Conservation (phyloP, 2,797 vertebrate species). For the Protosalanx chinensis region DNA sequence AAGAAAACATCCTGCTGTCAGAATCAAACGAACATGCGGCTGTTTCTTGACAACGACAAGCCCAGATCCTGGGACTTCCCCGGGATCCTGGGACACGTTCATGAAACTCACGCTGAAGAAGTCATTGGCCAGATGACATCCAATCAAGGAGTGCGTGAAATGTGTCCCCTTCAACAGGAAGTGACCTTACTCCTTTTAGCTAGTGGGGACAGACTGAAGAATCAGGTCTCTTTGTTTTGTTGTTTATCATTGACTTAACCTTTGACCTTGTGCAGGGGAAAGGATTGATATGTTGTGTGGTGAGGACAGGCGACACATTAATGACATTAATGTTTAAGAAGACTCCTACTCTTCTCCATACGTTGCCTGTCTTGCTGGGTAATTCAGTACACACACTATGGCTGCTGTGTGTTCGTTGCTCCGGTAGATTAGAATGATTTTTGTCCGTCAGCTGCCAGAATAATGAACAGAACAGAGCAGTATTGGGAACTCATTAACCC, state of each 20-base stretch:
- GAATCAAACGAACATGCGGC: conserved; percentile 19
- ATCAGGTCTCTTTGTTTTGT: conserved; percentile 49
- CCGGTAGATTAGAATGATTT: neutral
- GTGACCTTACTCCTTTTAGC: conserved; percentile 51
- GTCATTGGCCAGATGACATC: conserved; percentile 20
- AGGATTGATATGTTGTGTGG: conserved; percentile 46
- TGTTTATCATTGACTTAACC: conserved; percentile 59
- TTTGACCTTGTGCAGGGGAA: conserved; percentile 38
- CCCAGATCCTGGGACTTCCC: conserved; percentile 34
- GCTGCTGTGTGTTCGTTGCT: neutral
- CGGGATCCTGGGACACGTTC: neutral
- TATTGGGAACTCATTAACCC: conserved; percentile 20
- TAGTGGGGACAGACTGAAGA: conserved; percentile 54
- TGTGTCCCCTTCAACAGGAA: conserved; percentile 65
- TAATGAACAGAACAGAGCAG: conserved; percentile 9
- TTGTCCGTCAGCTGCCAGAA: neutral
- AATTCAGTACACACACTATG: neutral
- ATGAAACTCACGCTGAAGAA: conserved; percentile 4
- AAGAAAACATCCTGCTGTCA: conserved; percentile 50
- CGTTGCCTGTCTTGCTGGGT: neutral
- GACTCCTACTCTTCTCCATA: conserved; percentile 14
- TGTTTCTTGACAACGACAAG: conserved; percentile 42
- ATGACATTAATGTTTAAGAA: conserved; percentile 53
- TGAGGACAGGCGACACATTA: conserved; percentile 31
- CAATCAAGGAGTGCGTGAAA: conserved; percentile 39